These are phyloP conservation scores for Tuberolachnus salignus DNA, from an alignment of 2,888 invertebrate genomes.

Conservation along the genomic window DNA sequence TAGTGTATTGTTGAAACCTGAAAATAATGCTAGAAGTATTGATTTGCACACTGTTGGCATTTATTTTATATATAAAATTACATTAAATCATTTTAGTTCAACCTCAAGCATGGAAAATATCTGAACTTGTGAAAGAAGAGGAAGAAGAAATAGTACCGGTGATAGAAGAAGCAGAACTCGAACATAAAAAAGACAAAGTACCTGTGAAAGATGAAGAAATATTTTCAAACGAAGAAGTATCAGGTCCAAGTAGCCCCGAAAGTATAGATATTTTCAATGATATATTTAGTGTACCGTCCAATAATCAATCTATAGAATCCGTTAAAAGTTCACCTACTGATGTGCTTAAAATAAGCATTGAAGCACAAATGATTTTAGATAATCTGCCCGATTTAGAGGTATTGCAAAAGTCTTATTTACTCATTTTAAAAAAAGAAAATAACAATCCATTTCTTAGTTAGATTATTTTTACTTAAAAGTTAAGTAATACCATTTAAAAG, in stretches of 20 bases:
- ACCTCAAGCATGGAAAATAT: conserved; percentile 39
- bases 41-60: neutral
- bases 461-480: conserved; percentile 11
- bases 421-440: conserved; percentile 54
- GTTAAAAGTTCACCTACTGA: neutral
- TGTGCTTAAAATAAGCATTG: conserved; percentile 54
- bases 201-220: neutral
- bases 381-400: conserved; percentile 59
- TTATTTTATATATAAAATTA: neutral
- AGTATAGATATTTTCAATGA: conserved; percentile 18
- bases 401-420: conserved; percentile 59
- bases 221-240: neutral
- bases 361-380: conserved; percentile 59
- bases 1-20: neutral
- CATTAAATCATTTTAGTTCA: conserved; percentile 39
- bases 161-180: no score
- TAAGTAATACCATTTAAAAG: neutral
- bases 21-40: neutral
- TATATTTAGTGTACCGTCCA: neutral
- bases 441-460: conserved; percentile 24
- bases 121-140: conserved; percentile 10
- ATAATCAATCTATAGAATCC: conserved; percentile 1
- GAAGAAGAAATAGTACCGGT: neutral
- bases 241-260: conserved; percentile 11
- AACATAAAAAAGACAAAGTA: no score